Evolutionary conservation across 2,888 invertebrate species (phyloP), one percentile per base, ranked within the genome.

Genomic region (Anorthoa munda): DNA sequence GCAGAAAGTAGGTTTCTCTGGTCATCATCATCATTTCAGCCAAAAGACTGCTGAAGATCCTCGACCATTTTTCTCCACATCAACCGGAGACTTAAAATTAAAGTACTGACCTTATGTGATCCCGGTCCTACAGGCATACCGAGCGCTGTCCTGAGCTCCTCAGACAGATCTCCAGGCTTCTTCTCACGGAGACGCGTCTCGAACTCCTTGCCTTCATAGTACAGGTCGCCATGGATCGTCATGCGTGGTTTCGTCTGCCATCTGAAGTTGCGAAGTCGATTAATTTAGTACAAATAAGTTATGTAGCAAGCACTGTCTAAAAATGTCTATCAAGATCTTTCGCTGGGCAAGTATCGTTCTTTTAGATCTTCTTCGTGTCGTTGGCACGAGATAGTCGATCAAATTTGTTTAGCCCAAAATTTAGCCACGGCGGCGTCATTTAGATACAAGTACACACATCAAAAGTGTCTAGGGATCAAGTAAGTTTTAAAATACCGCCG

Each of bases 211-310:
- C 99, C 99, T 94, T 99, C 99, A 93, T 99, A 99, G 94, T 99
- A 99, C 13, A 99, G 96, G 95, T 99, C 99, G 11, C 99, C 99
- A 93, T 99, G 99, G 87, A 99, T 99, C 0, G 99, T 99, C 99
- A 99, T 99, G 83, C 98, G 98, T 0, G 99, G 99, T 93, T 99
- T 99, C 0, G 99, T 99, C 93, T 99, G 99, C 99, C 99, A 99
- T 91, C 98, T 98, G 67, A 31, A 66, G 17, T 12, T n/a, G 26
- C 1, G 0, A 65, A 0, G 0, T 0, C 39, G 0, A 56, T 39
- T 56, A 11, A 12, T 9, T 61, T 11, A 59, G n/a, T 59, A 60
- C 18, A 45, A 21, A 17, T n/a, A 21, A 45, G 7, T 13, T 2
- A 21, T 7, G 7, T 26, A 17, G 5, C 5, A 2, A 12, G 7